Percentiles rank a stretch among this genome's conserved stretches.
Evolutionary conservation across 2,888 invertebrate species (phyloP).

Genomic region (Euzetes globulus): DNA sequence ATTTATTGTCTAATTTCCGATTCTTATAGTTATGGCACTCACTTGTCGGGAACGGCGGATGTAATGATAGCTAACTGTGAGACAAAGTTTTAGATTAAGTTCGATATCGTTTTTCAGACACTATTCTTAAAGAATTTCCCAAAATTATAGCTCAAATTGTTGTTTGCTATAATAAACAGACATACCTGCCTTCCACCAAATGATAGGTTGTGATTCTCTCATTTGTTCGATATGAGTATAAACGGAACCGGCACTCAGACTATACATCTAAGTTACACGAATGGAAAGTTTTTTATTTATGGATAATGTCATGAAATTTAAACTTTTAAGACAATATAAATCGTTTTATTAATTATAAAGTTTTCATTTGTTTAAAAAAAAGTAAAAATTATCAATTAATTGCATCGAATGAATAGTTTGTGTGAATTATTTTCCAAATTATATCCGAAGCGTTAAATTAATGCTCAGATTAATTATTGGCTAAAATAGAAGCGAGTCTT

Average conservation of each 20-base stretch:
- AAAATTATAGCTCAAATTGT: not conserved
- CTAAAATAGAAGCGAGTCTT: not conserved
- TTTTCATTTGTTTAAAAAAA: not conserved
- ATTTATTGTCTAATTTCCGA: not conserved
- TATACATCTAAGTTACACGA: not conserved
- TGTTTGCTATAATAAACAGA: not conserved
- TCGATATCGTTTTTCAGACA: not conserved
- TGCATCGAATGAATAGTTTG: not conserved
- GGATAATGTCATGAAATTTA: not conserved
- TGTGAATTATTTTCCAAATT: not conserved
- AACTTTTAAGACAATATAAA: not conserved
- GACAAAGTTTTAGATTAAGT: not conserved
- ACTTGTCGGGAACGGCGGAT: constrained; percentile 57
- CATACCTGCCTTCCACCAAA: constrained; percentile 69
- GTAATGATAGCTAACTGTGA: constrained; percentile 66
- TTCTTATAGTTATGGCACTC: constrained; percentile 36
- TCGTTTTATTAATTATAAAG: not conserved
- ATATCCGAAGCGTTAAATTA: not conserved
- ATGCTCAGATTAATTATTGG: not conserved
- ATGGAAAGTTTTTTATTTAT: not conserved
- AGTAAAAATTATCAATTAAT: not conserved
- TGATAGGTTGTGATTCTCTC: constrained; percentile 63
- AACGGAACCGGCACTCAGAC: constrained; percentile 46
- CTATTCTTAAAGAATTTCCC: not conserved
- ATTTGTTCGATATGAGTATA: constrained; percentile 60